Evolutionary conservation across 2,113 vertebrate species (phyloP).

Genomic region (Neodontobutis hainanensis): DNA sequence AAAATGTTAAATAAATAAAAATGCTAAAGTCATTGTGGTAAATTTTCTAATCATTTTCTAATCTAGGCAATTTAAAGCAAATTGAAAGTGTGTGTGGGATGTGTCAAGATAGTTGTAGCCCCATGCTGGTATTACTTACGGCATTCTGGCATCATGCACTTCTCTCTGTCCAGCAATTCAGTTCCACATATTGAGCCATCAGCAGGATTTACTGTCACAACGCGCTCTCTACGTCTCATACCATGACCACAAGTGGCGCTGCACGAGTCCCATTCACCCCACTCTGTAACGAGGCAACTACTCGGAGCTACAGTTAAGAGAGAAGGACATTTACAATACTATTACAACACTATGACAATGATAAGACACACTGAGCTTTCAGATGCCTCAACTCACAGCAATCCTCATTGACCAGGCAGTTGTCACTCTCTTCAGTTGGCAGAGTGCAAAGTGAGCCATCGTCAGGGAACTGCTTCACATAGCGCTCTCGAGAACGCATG

Average conservation of each 20-base stretch:
- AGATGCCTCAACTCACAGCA: slow-evolving; percentile 84
- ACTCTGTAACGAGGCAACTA: slow-evolving; percentile 95
- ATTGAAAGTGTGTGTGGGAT: slow-evolving; percentile 2
- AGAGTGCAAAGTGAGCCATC: slow-evolving; percentile 92
- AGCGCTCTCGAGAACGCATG: slow-evolving; percentile 90
- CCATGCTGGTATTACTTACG: slow-evolving; percentile 83
- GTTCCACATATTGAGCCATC: slow-evolving; percentile 93
- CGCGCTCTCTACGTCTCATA: slow-evolving; percentile 90
- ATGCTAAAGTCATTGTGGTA: neutral
- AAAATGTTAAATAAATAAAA: neutral
- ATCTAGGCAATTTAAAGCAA: neutral
- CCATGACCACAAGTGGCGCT: slow-evolving; percentile 95
- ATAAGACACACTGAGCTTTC: neutral
- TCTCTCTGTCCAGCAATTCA: slow-evolving; percentile 92
- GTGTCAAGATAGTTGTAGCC: slow-evolving; percentile 6
- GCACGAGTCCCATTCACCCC: slow-evolving; percentile 96
- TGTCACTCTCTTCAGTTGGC: slow-evolving; percentile 92
- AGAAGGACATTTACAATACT: neutral
- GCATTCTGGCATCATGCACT: slow-evolving; percentile 99
- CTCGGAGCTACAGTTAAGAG: slow-evolving; percentile 81
- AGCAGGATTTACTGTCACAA: slow-evolving; percentile 94
- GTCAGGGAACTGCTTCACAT: slow-evolving; percentile 95
- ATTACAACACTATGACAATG: neutral
- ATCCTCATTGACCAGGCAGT: slow-evolving; percentile 93
- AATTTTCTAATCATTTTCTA: neutral